Evolutionary conservation across 2,113 vertebrate species (phyloP), one percentile per base, ranked within the genome.

Genomic region (Chunga burmeisteri): DNA sequence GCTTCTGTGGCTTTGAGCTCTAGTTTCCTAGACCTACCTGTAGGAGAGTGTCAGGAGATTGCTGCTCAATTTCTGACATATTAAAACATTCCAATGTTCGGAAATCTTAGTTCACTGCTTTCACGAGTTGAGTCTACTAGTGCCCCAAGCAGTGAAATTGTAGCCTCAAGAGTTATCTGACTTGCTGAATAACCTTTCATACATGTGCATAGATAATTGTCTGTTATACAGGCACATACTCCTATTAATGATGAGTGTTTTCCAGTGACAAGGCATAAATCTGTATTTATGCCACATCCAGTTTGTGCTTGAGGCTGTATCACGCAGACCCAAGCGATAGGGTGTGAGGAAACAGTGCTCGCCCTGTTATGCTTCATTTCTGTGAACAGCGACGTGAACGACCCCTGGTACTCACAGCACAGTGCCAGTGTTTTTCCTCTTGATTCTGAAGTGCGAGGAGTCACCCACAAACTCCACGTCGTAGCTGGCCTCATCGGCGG

Each of bases 391-490:
- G 1, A 44, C 3, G 2, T 27, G 23, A 93, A 47, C 58, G 47
- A 18, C 4, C 34, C 6, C 36, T 19, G 12, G n/a, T 92, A 97
- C 94, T 98, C 94, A 96, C 91, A 97, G 59, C 52, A 97, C 85
- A 0, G 77, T 97, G 92, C 94, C 84, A 4, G 91, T 95, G 71
- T 61, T 86, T 85, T 95, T 98, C 91, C 97, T 95, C 71, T 78
- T 83, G 55, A 98, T 55, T 27, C 2, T 81, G 78, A 98, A 87
- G 74, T 46, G 70, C 0, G 71, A 71, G 67, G 77, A 44, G 46
- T 90, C 53, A 23, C 83, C 91, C 0, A 26, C 9, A 34, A 98
- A 91, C 56, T 97, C 93, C 30, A 82, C 34, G 0, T 94, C 84
- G 1, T 94, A 97, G 81, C 14, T 92, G 77, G 93, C 58, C 25